Percentiles rank a stretch among this genome's conserved stretches.
Evolutionary conservation across 2,113 vertebrate genomes (phyloP).

Genomic region (Solenodon paradoxus): DNA sequence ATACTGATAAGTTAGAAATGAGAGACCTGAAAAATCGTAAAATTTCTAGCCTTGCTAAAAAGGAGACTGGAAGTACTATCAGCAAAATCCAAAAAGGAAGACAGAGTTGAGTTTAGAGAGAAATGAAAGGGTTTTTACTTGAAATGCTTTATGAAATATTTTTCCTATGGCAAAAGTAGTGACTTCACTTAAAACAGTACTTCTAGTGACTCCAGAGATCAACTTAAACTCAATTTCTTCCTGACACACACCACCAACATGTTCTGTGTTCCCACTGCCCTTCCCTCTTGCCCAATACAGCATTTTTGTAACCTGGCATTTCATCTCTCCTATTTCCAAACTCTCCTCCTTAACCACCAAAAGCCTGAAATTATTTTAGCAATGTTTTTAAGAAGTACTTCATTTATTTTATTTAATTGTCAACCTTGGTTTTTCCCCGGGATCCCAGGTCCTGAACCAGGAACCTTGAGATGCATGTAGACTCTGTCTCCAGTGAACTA

Average conservation of each 20-base stretch:
- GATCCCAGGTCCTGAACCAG: too few relatives aligned
- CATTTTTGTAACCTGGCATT: background rate
- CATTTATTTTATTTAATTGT: too few relatives aligned
- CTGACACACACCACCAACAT: background rate
- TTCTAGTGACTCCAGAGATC: background rate
- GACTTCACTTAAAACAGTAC: background rate
- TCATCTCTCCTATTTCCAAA: background rate
- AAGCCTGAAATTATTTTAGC: too few relatives aligned
- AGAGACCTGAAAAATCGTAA: background rate
- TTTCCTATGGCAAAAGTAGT: background rate
- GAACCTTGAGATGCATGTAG: too few relatives aligned
- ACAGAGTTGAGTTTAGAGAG: background rate
- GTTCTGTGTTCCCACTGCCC: too few relatives aligned
- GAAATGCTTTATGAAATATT: too few relatives aligned
- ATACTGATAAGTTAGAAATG: background rate
- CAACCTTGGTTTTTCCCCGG: too few relatives aligned
- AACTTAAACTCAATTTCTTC: background rate
- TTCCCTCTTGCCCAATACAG: background rate
- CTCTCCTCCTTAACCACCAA: background rate
- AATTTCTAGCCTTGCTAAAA: background rate
- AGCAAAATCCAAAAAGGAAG: background rate
- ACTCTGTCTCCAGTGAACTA: too few relatives aligned
- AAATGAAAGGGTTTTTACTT: background rate
- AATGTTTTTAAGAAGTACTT: too few relatives aligned
- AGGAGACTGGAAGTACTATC: fast-evolving